Base-by-base conservation (phyloP, 1,140 invertebrate genomes). In the Brachionus plicatilis region DNA sequence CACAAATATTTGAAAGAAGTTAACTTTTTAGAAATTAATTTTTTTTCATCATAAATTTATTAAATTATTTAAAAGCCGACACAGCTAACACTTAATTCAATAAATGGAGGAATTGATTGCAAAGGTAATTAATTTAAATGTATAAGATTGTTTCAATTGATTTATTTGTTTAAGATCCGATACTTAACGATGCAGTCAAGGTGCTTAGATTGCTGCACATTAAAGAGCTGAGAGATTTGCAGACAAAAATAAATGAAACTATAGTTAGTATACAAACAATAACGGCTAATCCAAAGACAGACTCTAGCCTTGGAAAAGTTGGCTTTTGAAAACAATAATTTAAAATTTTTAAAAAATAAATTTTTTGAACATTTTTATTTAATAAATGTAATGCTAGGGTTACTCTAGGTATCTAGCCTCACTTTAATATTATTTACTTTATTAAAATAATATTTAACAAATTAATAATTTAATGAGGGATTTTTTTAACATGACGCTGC, bases 271-370 rank as follows among this genome's bases (percentile, higher is more conserved):
- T 97, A 1, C 97, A 99, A 91, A 93, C 90, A 85, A 94, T 98
- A 6, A 98, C 96, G 14, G 96, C 96, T 8, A 94, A 99, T 92
- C 97, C 97, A 11, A 96, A 96, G 91, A 98, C 96, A 87, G 96
- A 99, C 88, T 96, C 95, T 2, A 93, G 93, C 88, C 91, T 99
- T 29, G 96, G 96, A 80, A 94, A 95, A 93, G 95, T 98, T 87
- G 96, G 97, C 12, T 60, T 45, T 29, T 45, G 60, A 82, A n/a
- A 43, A 41, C 20, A 60, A 53, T 45, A 33, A 56, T 80, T 79
- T 17, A 0, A 45, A 43, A 17, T 45, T 47, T 27, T 43, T 47
- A 65, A 65, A 66, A 66, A 66, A 66, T 33, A 27, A 20, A 66
- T 20, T 24, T 66, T 66, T 27, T 66, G 11, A 4, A 45, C 27